Evolutionary conservation across 2,888 invertebrate genomes (phyloP), one percentile per base, ranked within the genome.

Genomic region (Scaptomyza reducta): DNA sequence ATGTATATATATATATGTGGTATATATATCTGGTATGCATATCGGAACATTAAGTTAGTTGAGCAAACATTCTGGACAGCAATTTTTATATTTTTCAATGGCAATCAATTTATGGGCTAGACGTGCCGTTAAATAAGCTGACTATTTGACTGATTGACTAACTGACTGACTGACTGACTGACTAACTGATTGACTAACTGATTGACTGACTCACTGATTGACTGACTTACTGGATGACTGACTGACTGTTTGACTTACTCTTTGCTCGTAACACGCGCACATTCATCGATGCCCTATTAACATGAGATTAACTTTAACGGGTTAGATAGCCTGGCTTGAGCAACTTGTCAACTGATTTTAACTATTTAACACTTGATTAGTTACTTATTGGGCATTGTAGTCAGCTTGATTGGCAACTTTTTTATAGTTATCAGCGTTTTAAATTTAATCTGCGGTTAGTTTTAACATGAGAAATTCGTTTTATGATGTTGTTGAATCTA

Each of bases 21-120:
- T 50, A 33, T 35, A 18, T n/a, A 53, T 10, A 7, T 54, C 13
- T 29, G 35, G n/a, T 50, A 33, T 35, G 14, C 16, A 53, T 10
- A 7, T 54, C 13, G 22, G 35, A 50, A 31, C 57, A 62, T 75
- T 70, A 68, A 68, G 68, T 67, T 77, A 73, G 70, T 79, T 74
- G 62, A 70, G 82, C 85, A 79, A 77, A 77, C 85, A 82, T 61
- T 74, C 77, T 82, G 71, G 58, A 54, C 49, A 47, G 47, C 68
- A 59, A 64, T 59, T 59, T 60, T 64, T 65, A 56, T 46, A 2
- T 31, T 35, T 35, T n/a, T 63, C 58, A 53, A 68, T 58, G 45
- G 53, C 62, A 49, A 41, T n/a, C 22, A 70, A 61, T 67, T 79
- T 64, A 69, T 53, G 56, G 47, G 40, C 67, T 35, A 62, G 55